Evolutionary conservation across 2,797 vertebrate species (phyloP).

Genomic region (Triplophysa yarkandensis): DNA sequence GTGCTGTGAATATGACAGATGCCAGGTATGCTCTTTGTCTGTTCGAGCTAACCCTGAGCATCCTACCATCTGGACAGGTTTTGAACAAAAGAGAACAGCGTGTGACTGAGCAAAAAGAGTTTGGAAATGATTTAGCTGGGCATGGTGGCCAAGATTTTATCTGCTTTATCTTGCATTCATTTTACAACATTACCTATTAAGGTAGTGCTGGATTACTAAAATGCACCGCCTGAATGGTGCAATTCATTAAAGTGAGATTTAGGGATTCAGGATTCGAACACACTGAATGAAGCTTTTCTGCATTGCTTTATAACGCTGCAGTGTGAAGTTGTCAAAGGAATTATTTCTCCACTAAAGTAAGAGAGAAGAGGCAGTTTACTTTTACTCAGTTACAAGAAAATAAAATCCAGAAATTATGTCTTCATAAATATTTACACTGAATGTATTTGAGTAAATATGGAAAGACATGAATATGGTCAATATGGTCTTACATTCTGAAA

Average conservation of each 20-base stretch:
- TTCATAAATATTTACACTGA: too few species aligned
- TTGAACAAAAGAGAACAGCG: conserved; percentile 24
- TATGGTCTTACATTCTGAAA: too few species aligned
- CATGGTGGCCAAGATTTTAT: conserved; percentile 42
- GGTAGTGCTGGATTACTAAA: conserved; percentile 41
- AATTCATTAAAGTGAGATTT: conserved; percentile 28
- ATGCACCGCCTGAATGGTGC: conserved; percentile 20
- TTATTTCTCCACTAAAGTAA: neutral
- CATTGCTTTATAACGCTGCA: conserved; percentile 12
- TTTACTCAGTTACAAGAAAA: neutral
- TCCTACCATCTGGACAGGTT: conserved; percentile 29
- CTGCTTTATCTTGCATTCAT: conserved; percentile 35
- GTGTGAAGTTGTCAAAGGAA: neutral
- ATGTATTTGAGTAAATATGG: too few species aligned
- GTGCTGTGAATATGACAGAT: conserved; percentile 25
- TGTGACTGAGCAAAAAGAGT: conserved; percentile 22
- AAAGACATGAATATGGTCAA: too few species aligned
- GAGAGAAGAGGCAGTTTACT: neutral
- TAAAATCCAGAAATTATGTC: too few species aligned
- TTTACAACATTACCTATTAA: conserved; percentile 52
- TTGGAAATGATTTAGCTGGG: conserved; percentile 52
- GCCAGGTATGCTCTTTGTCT: conserved; percentile 22
- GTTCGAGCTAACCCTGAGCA: conserved; percentile 20
- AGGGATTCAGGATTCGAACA: neutral
- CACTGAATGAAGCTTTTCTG: neutral